A percentile compares a stretch with the other conserved stretches of the same genome.
These are phyloP conservation scores for Macaca fascicularis DNA, from an alignment of 2,113 vertebrate genomes.

Conservation along the genomic window DNA sequence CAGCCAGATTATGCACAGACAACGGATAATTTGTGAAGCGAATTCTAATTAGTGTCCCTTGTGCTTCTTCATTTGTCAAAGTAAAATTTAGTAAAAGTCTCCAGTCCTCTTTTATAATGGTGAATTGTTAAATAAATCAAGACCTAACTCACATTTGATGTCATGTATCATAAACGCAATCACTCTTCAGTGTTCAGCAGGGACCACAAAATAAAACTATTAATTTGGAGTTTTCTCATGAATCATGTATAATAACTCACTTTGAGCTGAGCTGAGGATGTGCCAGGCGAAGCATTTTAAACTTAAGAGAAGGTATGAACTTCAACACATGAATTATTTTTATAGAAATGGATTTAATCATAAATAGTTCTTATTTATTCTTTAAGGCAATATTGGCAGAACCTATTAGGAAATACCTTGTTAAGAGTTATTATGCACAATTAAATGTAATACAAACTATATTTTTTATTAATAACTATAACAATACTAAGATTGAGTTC, in stretches of 20 bases:
- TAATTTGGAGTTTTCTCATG: not conserved
- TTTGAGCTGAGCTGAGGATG: not conserved
- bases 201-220: not conserved
- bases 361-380: not conserved
- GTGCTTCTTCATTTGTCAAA: not conserved
- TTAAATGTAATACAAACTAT: slow-evolving; percentile 34
- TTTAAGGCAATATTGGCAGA: not conserved
- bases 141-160: not conserved
- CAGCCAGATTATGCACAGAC: not conserved
- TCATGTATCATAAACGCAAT: not conserved
- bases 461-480: not conserved
- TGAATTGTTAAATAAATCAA: not conserved
- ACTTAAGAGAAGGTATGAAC: not conserved
- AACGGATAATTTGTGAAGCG: not conserved
- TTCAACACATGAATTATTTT: not conserved
- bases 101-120: not conserved
- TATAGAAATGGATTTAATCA: not conserved
- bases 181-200: not conserved
- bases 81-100: not conserved
- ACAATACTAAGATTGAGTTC: not conserved
- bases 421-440: not conserved
- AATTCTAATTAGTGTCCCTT: not conserved
- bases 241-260: not conserved
- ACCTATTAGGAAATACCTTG: not conserved
- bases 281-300: not conserved